Conservation (phyloP, 2,113 vertebrate species). For the Nothocercus nigrocapillus region DNA sequence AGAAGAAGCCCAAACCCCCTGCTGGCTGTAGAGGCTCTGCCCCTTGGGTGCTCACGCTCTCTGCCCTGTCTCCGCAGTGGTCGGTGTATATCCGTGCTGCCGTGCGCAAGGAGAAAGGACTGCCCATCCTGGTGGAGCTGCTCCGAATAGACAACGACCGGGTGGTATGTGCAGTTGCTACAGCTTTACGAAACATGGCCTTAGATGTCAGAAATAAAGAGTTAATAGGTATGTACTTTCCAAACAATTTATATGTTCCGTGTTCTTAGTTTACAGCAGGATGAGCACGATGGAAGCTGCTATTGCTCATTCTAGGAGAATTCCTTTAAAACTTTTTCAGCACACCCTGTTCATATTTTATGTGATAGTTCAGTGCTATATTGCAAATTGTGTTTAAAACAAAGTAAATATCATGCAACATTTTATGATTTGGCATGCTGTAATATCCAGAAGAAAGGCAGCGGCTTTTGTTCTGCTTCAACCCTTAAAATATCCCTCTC, state of each 20-base stretch:
- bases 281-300: not conserved
- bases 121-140: constrained; percentile 96
- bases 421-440: constrained; percentile 6
- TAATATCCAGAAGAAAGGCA: constrained; percentile 11
- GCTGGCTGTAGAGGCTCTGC: not conserved
- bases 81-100: constrained; percentile 97
- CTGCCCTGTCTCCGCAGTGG: constrained; percentile 83
- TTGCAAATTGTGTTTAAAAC: constrained; percentile 11
- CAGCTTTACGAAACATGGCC: constrained; percentile 98
- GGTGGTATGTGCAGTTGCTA: constrained; percentile 97
- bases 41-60: not conserved
- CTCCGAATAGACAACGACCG: constrained; percentile 98
- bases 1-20: not conserved
- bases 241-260: not conserved
- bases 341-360: not conserved
- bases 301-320: not conserved
- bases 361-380: not conserved
- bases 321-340: not conserved
- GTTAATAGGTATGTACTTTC: constrained; percentile 89
- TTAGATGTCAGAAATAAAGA: constrained; percentile 99
- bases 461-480: constrained; percentile 15
- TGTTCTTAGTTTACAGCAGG: not conserved
- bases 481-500: not conserved
- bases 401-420: not conserved
- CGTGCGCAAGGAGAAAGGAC: constrained; percentile 97